phyloP scores from a whole-genome alignment of 2,113 vertebrate genomes.

The Stomatorhinus ivindoensis region DNA sequence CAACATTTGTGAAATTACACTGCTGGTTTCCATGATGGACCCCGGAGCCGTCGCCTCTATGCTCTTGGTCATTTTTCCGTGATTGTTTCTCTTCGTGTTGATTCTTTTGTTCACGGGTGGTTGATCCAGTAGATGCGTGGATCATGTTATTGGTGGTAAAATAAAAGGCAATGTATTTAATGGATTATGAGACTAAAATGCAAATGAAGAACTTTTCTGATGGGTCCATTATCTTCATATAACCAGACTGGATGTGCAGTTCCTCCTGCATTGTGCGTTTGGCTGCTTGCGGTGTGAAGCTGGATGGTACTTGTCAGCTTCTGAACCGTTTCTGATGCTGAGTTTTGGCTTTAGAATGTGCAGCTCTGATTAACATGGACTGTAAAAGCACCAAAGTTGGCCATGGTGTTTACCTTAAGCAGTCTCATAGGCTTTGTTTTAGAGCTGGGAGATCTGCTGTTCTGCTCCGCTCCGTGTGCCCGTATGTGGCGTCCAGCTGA shows the following conservation, averaged over 20 bases:
- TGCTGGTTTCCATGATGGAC: background rate
- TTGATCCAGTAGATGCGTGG: background rate
- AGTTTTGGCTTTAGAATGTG: background rate
- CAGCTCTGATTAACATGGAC: background rate
- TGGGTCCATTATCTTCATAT: conserved; percentile 14
- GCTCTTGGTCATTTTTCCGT: background rate
- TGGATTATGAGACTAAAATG: conserved; percentile 23
- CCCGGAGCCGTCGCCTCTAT: background rate
- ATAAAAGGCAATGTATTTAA: background rate
- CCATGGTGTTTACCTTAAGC: background rate
- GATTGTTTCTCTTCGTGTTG: background rate
- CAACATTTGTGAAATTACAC: background rate
- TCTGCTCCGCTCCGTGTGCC: background rate
- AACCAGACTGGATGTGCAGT: background rate
- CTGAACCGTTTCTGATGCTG: background rate
- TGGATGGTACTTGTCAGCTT: background rate
- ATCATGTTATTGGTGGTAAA: background rate
- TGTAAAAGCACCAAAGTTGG: background rate
- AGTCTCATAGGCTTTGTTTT: background rate
- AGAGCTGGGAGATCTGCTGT: background rate
- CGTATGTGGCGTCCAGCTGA: background rate
- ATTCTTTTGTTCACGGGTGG: conserved; percentile 1
- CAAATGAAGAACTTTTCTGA: conserved; percentile 21
- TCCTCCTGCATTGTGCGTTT: background rate
- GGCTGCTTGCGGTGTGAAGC: background rate